phyloP scores from a whole-genome alignment of 2,797 vertebrate species.

The Pseudomugil tenellus region DNA sequence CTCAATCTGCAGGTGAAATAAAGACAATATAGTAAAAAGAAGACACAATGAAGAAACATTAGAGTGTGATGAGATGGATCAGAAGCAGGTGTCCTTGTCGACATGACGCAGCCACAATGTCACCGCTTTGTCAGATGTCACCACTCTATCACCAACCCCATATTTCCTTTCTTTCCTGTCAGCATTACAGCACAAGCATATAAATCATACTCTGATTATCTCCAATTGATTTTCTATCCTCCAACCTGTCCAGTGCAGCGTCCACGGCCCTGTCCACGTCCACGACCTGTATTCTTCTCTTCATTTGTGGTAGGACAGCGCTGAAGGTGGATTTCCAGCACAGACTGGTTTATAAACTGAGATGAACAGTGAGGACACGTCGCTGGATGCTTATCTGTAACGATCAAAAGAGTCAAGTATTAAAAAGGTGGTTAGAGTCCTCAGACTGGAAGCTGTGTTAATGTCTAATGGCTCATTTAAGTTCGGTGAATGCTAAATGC shows the following conservation, averaged over 20 bases:
- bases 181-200: not conserved
- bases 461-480: constrained; percentile 24
- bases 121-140: constrained; percentile 18
- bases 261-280: constrained; percentile 82
- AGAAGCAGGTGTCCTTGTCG: constrained; percentile 16
- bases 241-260: constrained; percentile 82
- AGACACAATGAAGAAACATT: not conserved
- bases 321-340: constrained; percentile 88
- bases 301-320: constrained; percentile 80
- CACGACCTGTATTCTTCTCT: constrained; percentile 71
- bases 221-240: not conserved
- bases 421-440: constrained; percentile 15
- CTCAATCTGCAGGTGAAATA: constrained; percentile 71
- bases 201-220: not conserved
- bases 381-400: constrained; percentile 83
- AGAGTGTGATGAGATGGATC: not conserved
- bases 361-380: constrained; percentile 84
- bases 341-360: constrained; percentile 85
- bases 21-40: not conserved
- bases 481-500: constrained; percentile 1
- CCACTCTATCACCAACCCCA: not conserved
- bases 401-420: constrained; percentile 18
- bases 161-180: not conserved
- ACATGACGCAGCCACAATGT: constrained; percentile 14
- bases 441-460: constrained; percentile 9